A percentile compares a stretch with the other conserved stretches of the same genome.
Evolutionary conservation across 2,113 vertebrate genomes (phyloP).

Genomic region (Malurus elegans): DNA sequence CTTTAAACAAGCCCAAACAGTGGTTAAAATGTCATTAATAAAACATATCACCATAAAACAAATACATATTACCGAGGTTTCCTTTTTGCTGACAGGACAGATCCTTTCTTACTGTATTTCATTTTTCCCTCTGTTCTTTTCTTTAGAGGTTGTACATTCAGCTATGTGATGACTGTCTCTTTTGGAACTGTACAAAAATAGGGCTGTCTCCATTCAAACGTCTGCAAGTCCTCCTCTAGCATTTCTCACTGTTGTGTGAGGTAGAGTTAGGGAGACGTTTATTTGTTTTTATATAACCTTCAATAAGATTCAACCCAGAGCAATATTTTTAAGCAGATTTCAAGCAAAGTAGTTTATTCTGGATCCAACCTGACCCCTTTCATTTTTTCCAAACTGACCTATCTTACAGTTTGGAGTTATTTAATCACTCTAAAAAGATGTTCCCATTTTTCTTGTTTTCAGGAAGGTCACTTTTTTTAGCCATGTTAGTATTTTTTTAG

Average conservation of each 20-base stretch:
- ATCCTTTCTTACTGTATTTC: background rate
- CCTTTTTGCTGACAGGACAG: background rate
- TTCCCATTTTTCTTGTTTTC: background rate
- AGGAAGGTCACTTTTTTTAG: background rate
- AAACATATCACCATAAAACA: constrained; percentile 6
- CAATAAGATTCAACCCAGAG: background rate
- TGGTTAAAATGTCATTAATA: constrained; percentile 33
- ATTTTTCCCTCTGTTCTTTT: background rate
- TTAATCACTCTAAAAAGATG: background rate
- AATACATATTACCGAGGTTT: background rate
- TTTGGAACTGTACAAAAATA: background rate
- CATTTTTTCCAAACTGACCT: background rate
- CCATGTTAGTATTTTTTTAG: background rate
- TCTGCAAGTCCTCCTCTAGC: background rate
- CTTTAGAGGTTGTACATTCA: background rate
- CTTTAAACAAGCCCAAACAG: constrained; percentile 11
- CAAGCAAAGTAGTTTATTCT: background rate
- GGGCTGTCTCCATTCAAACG: background rate
- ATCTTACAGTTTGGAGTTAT: background rate
- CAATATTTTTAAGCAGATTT: background rate
- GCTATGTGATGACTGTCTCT: background rate
- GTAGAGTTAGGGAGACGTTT: background rate
- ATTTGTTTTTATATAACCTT: background rate
- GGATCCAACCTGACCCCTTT: background rate
- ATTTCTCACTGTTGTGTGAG: background rate